phyloP scores from a whole-genome alignment of 2,113 vertebrate genomes.

The Corythornis cristatus region DNA sequence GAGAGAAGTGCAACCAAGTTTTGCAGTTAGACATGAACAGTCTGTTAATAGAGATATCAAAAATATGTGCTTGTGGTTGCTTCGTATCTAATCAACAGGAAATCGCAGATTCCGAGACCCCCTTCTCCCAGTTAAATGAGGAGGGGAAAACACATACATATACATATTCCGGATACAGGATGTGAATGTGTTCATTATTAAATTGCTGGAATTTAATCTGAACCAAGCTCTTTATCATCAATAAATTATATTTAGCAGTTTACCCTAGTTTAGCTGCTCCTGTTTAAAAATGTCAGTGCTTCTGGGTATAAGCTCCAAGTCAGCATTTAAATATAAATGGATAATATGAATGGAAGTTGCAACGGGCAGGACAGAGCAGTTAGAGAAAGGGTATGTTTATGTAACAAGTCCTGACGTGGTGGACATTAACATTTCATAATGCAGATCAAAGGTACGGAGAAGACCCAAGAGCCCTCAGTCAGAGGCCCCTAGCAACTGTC shows the following conservation, averaged over 20 bases:
- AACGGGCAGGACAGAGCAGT: conserved; percentile 30
- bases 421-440: conserved; percentile 80
- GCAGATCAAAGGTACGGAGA: conserved; percentile 75
- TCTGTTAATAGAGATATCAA: conserved; percentile 85
- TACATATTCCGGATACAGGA: conserved; percentile 58
- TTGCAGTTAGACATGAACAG: conserved; percentile 82
- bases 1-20: conserved; percentile 83
- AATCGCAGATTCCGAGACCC: conserved; percentile 69
- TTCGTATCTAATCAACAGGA: conserved; percentile 75
- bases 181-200: conserved; percentile 69
- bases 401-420: conserved; percentile 57
- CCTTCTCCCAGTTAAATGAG: conserved; percentile 42
- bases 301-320: conserved; percentile 64
- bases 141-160: conserved; percentile 48
- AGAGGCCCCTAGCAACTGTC: conserved; percentile 63
- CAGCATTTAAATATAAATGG: conserved; percentile 64
- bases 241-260: conserved; percentile 71
- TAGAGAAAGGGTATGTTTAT: conserved; percentile 68
- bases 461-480: conserved; percentile 72
- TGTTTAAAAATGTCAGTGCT: conserved; percentile 70
- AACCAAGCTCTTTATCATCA: conserved; percentile 65
- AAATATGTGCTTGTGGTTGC: conserved; percentile 74
- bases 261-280: conserved; percentile 63
- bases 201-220: conserved; percentile 72
- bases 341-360: conserved; percentile 56